Base-by-base conservation (phyloP, 2,888 invertebrate genomes). In the Apotomis capreana region DNA sequence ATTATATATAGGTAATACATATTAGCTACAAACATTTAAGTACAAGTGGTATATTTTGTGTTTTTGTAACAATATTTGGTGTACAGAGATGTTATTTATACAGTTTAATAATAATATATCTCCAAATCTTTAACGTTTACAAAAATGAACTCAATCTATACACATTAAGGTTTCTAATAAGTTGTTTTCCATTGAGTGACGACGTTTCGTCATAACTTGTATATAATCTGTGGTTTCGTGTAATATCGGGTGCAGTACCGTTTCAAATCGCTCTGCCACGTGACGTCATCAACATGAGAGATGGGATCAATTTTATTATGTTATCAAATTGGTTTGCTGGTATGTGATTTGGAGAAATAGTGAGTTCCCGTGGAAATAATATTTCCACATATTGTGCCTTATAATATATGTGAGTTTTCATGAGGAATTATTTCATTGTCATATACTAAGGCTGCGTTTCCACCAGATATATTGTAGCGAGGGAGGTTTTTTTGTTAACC, bases 281-380 rank as follows among this genome's bases (percentile, higher is more conserved):
- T 67, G 51, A 70, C 55, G 65, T 36, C 55, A 67, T 60, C 65
- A 60, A 60, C 46, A 67, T 67, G 61, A 51, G 58, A 51, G 37
- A 40, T 9, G 61, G 12, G 46, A 15, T 10, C 49, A 49, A 10
- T 9, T 44, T n/a, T 49, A 63, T 57, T 26, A 55, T 26, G 62
- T 69, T 69, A 61, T 58, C 49, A 58, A 58, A 59, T 58, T 63
- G 54, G 10, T 52, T 40, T 9, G n/a, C 12, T 9, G 9, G 13
- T 36, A 51, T 57, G 65, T 26, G 65, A 65, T 57, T 55, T 64
- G 6, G 55, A 12, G n/a, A 46, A n/a, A n/a, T 55, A 8, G 6
- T n/a, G 44, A 12, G 64, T 55, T 64, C 64, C 40, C 64, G 55
- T 54, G 64, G 64, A 55, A 55, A n/a, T 55, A n/a, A 26, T 26